A percentile compares a stretch with the other conserved stretches of the same genome.
Evolutionary conservation across 2,888 invertebrate genomes (phyloP).

Genomic region (Andrena bucephala): DNA sequence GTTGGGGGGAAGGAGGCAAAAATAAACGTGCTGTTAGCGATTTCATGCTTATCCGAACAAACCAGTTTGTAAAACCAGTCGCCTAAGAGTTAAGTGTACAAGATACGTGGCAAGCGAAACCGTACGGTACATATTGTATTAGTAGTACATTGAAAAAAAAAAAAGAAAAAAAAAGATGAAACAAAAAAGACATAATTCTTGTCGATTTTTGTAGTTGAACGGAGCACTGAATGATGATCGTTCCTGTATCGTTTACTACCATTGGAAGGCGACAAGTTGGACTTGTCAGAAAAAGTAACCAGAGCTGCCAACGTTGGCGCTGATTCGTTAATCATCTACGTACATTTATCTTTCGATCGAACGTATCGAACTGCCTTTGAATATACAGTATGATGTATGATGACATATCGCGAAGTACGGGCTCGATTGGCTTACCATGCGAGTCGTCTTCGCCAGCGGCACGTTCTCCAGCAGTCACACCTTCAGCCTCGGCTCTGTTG

Average conservation of each 20-base stretch:
- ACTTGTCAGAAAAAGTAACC: background rate
- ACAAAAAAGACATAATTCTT: background rate
- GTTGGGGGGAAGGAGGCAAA: constrained; percentile 74
- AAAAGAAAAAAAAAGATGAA: background rate
- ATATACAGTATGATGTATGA: background rate
- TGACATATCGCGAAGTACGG: too few species aligned
- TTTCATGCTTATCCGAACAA: constrained; percentile 80
- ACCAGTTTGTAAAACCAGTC: constrained; percentile 65
- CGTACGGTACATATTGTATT: constrained; percentile 58
- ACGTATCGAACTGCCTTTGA: constrained; percentile 34
- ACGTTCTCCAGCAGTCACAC: constrained; percentile 78
- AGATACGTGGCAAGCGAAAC: constrained; percentile 61
- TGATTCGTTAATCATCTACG: background rate
- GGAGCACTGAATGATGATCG: constrained; percentile 19
- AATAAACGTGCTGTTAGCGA: constrained; percentile 84
- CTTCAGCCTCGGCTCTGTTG: constrained; percentile 81
- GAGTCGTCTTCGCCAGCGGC: constrained; percentile 81
- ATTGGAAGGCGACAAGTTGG: background rate
- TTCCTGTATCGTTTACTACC: constrained; percentile 11
- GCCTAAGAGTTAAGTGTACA: constrained; percentile 61
- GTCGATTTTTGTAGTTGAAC: constrained; percentile 20
- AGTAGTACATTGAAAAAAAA: constrained; percentile 49
- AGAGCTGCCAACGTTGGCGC: constrained; percentile 7
- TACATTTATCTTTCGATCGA: background rate
- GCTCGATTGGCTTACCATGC: constrained; percentile 79